These are phyloP conservation scores for Nomada fabriciana DNA, from an alignment of 2,888 invertebrate species.

Conservation along the genomic window DNA sequence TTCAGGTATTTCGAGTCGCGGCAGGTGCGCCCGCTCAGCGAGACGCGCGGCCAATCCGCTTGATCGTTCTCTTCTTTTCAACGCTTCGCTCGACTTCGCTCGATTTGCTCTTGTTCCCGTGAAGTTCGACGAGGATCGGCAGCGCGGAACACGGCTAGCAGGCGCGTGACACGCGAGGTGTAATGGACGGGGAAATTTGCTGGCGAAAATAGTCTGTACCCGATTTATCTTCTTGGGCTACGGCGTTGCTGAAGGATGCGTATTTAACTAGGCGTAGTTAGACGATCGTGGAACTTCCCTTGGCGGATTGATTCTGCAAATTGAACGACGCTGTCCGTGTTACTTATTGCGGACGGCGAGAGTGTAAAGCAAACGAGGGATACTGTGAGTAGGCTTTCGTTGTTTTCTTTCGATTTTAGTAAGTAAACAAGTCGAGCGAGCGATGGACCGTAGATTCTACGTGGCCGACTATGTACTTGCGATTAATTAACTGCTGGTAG, in stretches of 20 bases:
- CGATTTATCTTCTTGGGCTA: constrained; percentile 32
- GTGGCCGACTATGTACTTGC: too few relatives aligned
- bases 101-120: constrained; percentile 8
- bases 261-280: background rate
- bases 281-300: background rate
- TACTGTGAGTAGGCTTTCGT: too few relatives aligned
- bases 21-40: constrained; percentile 62
- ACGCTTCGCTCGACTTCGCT: constrained; percentile 4
- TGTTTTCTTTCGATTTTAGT: too few relatives aligned
- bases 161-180: constrained; percentile 11
- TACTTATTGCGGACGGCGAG: too few relatives aligned
- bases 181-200: constrained; percentile 23
- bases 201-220: constrained; percentile 39
- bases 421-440: too few relatives aligned
- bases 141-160: constrained; percentile 35
- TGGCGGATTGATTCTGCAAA: background rate
- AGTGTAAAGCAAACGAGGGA: too few relatives aligned
- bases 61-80: constrained; percentile 5
- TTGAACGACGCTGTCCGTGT: background rate
- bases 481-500: background rate
- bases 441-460: too few relatives aligned
- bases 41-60: constrained; percentile 31
- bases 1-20: constrained; percentile 43
- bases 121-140: constrained; percentile 33
- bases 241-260: constrained; percentile 12